Conservation (phyloP, 1,140 invertebrate species). For the Bombus soroeensis region DNA sequence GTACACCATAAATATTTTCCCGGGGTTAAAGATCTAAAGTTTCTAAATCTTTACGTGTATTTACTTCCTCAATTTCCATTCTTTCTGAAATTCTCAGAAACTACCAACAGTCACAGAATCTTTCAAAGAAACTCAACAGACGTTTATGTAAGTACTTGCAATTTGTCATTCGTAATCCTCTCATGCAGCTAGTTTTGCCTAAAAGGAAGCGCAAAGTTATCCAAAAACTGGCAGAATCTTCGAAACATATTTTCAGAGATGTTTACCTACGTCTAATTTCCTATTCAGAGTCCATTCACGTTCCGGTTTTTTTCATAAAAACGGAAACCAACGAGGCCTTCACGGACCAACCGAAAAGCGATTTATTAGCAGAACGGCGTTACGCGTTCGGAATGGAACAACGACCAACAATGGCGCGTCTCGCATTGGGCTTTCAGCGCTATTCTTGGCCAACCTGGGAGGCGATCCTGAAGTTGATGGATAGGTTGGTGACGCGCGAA, state of each 20-base stretch:
- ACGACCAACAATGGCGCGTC: constrained; percentile 23
- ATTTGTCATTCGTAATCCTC: background rate
- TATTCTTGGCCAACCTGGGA: constrained; percentile 49
- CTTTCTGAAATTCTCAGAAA: background rate
- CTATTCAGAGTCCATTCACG: background rate
- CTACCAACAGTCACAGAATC: background rate
- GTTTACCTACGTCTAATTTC: background rate
- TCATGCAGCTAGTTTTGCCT: background rate
- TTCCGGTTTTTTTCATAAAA: background rate
- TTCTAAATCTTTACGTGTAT: background rate
- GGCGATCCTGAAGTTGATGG: constrained; percentile 56
- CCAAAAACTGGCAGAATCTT: background rate
- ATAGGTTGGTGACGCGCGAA: constrained; percentile 26
- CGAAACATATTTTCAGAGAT: background rate
- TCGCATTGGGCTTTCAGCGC: constrained; percentile 39
- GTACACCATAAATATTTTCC: background rate
- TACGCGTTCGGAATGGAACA: constrained; percentile 12
- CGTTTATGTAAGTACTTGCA: background rate
- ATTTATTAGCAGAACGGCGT: background rate
- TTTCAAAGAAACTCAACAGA: background rate
- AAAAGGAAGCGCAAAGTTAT: background rate
- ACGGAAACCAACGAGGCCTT: background rate
- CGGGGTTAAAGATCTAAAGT: background rate
- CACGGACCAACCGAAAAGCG: background rate
- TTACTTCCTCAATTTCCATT: background rate